Conservation (phyloP, 1,140 invertebrate species). For the Gerris buenoi region DNA sequence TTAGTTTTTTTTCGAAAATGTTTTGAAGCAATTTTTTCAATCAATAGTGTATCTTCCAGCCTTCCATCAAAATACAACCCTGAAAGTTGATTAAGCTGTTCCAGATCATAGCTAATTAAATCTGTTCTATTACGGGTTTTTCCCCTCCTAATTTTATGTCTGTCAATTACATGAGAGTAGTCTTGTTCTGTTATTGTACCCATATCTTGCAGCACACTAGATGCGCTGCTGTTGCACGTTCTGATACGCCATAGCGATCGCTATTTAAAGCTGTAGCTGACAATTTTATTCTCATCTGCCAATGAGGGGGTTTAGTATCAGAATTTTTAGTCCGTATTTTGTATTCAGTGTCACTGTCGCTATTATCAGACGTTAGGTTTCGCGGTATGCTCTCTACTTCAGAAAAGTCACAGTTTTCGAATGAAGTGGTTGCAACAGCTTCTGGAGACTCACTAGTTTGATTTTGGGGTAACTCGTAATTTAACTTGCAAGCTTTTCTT, state of each 20-base stretch:
- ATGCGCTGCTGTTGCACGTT: not conserved
- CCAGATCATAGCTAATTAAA: not conserved
- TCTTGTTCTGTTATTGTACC: not conserved
- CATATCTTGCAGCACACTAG: not conserved
- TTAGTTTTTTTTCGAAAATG: not conserved
- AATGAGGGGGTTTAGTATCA: too few species aligned
- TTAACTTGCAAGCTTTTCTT: too few species aligned
- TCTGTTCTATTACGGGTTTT: not conserved
- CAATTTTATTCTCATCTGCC: not conserved
- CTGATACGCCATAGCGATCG: not conserved
- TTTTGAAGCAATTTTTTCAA: not conserved
- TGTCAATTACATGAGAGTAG: too few species aligned
- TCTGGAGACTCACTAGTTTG: too few species aligned
- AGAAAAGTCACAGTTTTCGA: too few species aligned
- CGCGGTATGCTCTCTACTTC: too few species aligned
- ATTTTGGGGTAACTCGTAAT: too few species aligned
- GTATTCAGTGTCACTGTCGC: too few species aligned
- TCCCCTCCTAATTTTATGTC: not conserved
- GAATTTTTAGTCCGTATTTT: too few species aligned
- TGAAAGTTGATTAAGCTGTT: not conserved
- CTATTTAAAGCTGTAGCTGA: not conserved
- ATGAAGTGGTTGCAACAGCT: too few species aligned
- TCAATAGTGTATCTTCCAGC: not conserved
- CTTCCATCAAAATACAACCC: not conserved
- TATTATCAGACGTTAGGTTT: too few species aligned